Evolutionary conservation across 1,140 invertebrate species (phyloP).

Genomic region (Cydia amplana): DNA sequence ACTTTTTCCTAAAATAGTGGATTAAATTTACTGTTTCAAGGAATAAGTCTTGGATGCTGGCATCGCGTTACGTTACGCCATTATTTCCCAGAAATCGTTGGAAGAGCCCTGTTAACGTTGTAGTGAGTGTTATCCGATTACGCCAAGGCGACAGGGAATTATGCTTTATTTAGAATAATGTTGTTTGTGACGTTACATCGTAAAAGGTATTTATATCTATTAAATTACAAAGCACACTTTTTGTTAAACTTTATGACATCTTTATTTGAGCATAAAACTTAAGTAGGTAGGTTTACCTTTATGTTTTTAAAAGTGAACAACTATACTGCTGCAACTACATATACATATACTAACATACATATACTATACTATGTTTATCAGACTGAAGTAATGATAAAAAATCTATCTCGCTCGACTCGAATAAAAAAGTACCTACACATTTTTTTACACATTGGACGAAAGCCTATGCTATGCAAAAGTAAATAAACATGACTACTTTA

Average conservation of each 20-base stretch:
- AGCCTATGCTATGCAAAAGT: too few relatives aligned
- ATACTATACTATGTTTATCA: too few relatives aligned
- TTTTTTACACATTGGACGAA: too few relatives aligned
- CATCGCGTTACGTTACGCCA: neutral
- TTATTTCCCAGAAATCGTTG: conserved; percentile 3
- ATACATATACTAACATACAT: too few relatives aligned
- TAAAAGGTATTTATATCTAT: neutral
- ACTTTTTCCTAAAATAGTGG: neutral
- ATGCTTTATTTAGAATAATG: neutral
- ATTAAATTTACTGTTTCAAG: conserved; percentile 8
- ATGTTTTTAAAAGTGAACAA: too few relatives aligned
- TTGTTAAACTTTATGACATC: neutral
- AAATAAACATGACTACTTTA: too few relatives aligned
- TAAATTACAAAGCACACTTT: conserved; percentile 1
- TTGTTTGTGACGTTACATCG: neutral
- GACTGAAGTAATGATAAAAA: too few relatives aligned
- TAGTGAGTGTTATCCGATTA: conserved; percentile 17
- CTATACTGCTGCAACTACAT: too few relatives aligned
- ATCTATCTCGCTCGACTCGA: too few relatives aligned
- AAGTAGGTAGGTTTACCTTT: too few relatives aligned
- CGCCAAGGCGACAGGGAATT: conserved; percentile 18
- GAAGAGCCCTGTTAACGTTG: neutral
- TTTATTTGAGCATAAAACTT: too few relatives aligned
- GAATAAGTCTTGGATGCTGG: conserved; percentile 16
- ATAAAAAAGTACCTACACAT: too few relatives aligned